These are phyloP conservation scores for Colletes gigas DNA, from an alignment of 1,140 invertebrate species.

Conservation along the genomic window DNA sequence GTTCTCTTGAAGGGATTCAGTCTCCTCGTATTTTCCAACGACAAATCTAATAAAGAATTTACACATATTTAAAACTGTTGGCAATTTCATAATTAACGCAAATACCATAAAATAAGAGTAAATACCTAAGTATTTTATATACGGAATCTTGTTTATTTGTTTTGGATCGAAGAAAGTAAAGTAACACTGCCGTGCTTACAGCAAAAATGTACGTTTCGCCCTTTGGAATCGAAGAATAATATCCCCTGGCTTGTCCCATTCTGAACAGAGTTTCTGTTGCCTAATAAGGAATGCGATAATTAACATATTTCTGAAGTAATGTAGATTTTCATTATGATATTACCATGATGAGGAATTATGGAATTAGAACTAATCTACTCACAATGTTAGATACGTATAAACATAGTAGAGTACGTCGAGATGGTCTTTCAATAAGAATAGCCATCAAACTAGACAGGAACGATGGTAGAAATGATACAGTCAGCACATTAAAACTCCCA, in stretches of 20 bases:
- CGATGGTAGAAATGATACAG: constrained; percentile 87
- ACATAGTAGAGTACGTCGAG: constrained; percentile 86
- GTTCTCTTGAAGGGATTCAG: constrained; percentile 58
- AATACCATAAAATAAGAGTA: not conserved
- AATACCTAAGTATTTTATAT: constrained; percentile 84
- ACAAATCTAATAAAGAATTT: constrained; percentile 81
- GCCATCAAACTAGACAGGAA: constrained; percentile 87
- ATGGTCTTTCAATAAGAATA: constrained; percentile 88
- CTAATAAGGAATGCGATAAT: constrained; percentile 64
- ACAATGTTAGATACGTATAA: constrained; percentile 91
- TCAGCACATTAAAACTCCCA: constrained; percentile 86
- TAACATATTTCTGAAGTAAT: constrained; percentile 11
- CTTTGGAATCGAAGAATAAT: constrained; percentile 83
- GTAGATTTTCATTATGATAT: too few relatives aligned
- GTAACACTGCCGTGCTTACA: constrained; percentile 82
- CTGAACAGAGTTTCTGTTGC: constrained; percentile 90
- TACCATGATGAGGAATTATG: constrained; percentile 18
- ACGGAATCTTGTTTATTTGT: constrained; percentile 83
- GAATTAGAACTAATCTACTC: constrained; percentile 71
- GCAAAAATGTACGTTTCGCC: constrained; percentile 87
- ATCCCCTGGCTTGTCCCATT: constrained; percentile 86
- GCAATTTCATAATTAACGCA: constrained; percentile 3
- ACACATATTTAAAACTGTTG: constrained; percentile 27
- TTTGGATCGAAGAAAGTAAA: constrained; percentile 83
- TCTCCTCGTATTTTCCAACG: constrained; percentile 84